Base-by-base conservation (phyloP, 2,113 vertebrate genomes). In the Aphyosemion australe region DNA sequence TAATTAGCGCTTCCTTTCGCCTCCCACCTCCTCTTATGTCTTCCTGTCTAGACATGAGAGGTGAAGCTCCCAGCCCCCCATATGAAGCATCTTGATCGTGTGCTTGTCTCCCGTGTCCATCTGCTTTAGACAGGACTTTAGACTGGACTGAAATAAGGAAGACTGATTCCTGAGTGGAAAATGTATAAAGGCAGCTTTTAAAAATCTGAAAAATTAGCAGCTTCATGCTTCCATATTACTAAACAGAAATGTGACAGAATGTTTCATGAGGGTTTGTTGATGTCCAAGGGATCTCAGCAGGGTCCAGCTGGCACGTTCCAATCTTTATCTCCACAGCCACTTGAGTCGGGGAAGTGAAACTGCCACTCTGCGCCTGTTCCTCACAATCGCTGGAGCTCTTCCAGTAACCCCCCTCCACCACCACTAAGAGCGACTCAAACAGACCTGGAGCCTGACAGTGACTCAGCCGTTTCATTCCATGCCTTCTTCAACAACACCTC, bases 381-480 rank as follows among this genome's bases (percentile, higher is more conserved):
- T 86, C 83, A 93, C 91, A 92, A 91, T 92, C 81, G 47, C 88
- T 92, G 92, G 92, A 92, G 86, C 66, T 43, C 37, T 74, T 91
- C 91, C 91, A 92, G 13, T 76, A 80, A 72, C 84, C 47, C 13
- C 26, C 15, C 12, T 2, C 11, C 11, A 14, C 42, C 11, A 26
- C 42, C 8, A 7, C 20, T 52, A 13, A 60, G 70, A 74, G 75
- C 79, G 77, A 81, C 79, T 87, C 80, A 88, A 90, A 90, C 88
- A 91, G 84, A 84, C 79, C 84, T 83, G 70, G 70, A 67, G 79
- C 63, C 78, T 20, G 73, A 79, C 69, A 54, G 76, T 88, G 91
- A 89, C 86, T 90, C 88, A 92, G 78, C 78, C 81, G 61, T 86
- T 81, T 73, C 83, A 80, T 64, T 76, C 12, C 47, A 43, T 65